Conservation (phyloP, 2,113 vertebrate species). For the Copsychus sechellarum region DNA sequence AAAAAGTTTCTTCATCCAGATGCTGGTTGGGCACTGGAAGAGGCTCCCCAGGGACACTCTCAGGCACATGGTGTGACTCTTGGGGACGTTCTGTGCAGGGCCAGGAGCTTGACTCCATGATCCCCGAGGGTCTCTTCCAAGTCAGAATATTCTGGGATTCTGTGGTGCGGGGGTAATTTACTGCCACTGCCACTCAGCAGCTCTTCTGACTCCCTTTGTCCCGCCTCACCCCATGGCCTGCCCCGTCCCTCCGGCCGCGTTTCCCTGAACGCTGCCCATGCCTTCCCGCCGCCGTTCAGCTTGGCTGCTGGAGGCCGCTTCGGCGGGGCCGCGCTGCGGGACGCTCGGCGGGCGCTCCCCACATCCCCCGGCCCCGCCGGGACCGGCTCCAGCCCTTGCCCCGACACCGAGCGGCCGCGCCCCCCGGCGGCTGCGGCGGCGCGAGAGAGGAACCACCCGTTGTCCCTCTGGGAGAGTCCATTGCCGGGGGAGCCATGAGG, state of each 20-base stretch:
- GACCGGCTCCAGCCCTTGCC: rapidly evolving
- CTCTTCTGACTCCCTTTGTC: neutral
- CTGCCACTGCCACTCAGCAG: neutral
- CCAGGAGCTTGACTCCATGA: neutral
- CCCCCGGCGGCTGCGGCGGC: neutral
- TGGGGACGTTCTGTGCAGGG: neutral
- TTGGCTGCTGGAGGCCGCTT: too few relatives aligned
- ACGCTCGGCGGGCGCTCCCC: rapidly evolving
- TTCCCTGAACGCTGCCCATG: rapidly evolving
- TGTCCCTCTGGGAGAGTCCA: neutral
- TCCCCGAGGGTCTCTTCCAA: neutral
- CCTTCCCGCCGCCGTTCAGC: neutral
- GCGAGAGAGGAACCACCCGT: neutral
- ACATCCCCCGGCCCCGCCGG: rapidly evolving
- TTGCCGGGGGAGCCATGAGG: neutral
- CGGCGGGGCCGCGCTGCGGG: rapidly evolving
- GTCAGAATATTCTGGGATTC: neutral
- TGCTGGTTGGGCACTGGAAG: neutral
- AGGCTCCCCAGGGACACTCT: neutral
- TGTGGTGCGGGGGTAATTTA: neutral
- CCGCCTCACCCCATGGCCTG: neutral
- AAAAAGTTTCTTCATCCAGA: neutral
- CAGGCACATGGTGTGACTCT: neutral
- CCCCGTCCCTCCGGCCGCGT: neutral
- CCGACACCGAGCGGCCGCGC: neutral